Evolutionary conservation across 2,888 invertebrate genomes (phyloP).

Genomic region (Keiferia lycopersicella): DNA sequence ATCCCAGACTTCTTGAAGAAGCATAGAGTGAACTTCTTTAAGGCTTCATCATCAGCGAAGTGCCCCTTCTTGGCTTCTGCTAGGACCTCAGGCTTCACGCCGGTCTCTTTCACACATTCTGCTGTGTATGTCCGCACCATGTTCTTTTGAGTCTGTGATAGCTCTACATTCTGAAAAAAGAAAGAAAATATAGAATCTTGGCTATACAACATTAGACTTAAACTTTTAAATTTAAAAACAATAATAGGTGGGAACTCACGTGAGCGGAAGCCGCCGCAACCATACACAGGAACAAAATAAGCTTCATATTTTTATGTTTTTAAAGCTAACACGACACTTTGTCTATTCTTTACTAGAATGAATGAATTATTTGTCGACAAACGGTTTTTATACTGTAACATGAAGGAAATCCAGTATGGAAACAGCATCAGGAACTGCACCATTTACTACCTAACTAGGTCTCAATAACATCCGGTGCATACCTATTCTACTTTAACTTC

Average conservation of each 20-base stretch:
- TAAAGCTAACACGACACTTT: slow-evolving; percentile 22
- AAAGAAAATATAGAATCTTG: neutral
- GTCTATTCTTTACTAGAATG: slow-evolving; percentile 24
- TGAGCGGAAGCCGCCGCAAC: slow-evolving; percentile 49
- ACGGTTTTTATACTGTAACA: slow-evolving; percentile 46
- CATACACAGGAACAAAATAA: slow-evolving; percentile 41
- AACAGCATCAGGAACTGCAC: slow-evolving; percentile 29
- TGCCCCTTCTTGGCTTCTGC: slow-evolving; percentile 66
- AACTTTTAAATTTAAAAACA: too few species aligned
- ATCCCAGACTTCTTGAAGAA: slow-evolving; percentile 71
- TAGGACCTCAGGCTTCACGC: slow-evolving; percentile 58
- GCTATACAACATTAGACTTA: too few species aligned
- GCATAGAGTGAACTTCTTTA: slow-evolving; percentile 72
- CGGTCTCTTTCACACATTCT: slow-evolving; percentile 62
- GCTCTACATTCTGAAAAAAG: slow-evolving; percentile 51
- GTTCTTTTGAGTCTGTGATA: slow-evolving; percentile 56
- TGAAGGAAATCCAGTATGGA: slow-evolving; percentile 49
- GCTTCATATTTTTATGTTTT: slow-evolving; percentile 44
- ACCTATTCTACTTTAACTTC: too few species aligned
- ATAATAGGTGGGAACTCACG: slow-evolving; percentile 39
- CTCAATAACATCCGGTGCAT: slow-evolving; percentile 34
- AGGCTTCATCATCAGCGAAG: slow-evolving; percentile 59
- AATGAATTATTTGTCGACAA: slow-evolving; percentile 24
- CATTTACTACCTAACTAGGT: slow-evolving; percentile 24
- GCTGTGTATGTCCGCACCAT: slow-evolving; percentile 49